phyloP scores from a whole-genome alignment of 2,888 invertebrate genomes.

The Scrobipalpa costella region DNA sequence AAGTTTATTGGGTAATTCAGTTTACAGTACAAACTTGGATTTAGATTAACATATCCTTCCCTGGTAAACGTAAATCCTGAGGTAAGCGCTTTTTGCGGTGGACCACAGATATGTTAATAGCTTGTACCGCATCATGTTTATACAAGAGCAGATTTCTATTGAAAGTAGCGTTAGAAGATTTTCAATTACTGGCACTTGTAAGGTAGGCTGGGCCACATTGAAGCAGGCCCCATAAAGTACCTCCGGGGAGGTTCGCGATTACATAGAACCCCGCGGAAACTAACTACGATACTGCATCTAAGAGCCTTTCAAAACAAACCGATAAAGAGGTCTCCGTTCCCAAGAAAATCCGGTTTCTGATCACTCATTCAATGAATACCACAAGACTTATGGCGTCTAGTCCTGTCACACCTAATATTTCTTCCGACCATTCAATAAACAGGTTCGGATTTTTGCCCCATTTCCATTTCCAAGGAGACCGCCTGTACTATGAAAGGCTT shows the following conservation, averaged over 20 bases:
- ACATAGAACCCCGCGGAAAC: slow-evolving; percentile 15
- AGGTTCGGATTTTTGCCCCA: slow-evolving; percentile 57
- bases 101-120: slow-evolving; percentile 20
- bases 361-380: slow-evolving; percentile 52
- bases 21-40: background rate
- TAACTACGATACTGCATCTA: slow-evolving; percentile 6
- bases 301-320: slow-evolving; percentile 8
- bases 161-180: slow-evolving; percentile 25
- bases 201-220: slow-evolving; percentile 24
- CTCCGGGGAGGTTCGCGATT: slow-evolving; percentile 22
- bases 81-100: slow-evolving; percentile 2
- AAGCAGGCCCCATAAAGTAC: slow-evolving; percentile 22
- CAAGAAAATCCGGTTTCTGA: slow-evolving; percentile 33
- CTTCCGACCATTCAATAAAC: slow-evolving; percentile 55
- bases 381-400: slow-evolving; percentile 59
- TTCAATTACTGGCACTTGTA: slow-evolving; percentile 25
- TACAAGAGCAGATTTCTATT: slow-evolving; percentile 20
- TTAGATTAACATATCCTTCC: background rate
- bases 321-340: slow-evolving; percentile 21
- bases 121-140: slow-evolving; percentile 18
- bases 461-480: slow-evolving; percentile 73
- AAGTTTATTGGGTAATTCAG: too few species aligned
- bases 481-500: slow-evolving; percentile 44
- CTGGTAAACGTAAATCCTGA: background rate
- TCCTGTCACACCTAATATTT: slow-evolving; percentile 64